A percentile compares a stretch with the other conserved stretches of the same genome.
Evolutionary conservation across 2,797 vertebrate genomes (phyloP).

Genomic region (Mus minutoides): DNA sequence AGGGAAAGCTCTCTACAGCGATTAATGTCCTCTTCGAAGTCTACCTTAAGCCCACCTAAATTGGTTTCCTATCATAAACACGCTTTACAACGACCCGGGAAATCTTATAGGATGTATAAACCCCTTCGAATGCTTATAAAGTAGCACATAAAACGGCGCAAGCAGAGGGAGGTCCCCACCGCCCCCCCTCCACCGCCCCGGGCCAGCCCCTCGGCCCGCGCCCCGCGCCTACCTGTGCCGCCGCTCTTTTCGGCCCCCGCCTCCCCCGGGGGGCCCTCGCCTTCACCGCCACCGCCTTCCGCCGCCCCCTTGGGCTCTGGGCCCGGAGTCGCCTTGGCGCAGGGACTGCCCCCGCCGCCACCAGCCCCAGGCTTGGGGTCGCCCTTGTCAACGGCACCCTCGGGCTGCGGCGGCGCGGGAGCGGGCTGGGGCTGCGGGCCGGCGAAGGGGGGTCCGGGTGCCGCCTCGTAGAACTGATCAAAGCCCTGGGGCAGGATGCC

Average conservation of each 20-base stretch:
- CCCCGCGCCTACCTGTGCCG: conserved; percentile 92
- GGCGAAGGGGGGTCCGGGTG: conserved; percentile 86
- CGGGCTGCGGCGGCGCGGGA: conserved; percentile 77
- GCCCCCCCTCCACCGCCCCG: conserved; percentile 82
- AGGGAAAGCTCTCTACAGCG: conserved; percentile 80
- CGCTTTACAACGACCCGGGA: conserved; percentile 95
- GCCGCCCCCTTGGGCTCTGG: conserved; percentile 90
- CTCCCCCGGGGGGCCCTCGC: conserved; percentile 93
- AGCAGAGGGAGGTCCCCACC: conserved; percentile 89
- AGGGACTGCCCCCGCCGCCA: conserved; percentile 83
- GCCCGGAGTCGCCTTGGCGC: conserved; percentile 88
- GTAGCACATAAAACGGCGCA: conserved; percentile 93
- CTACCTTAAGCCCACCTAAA: conserved; percentile 91
- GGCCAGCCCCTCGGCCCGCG: conserved; percentile 79
- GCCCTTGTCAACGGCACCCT: conserved; percentile 90
- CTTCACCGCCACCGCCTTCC: conserved; percentile 87
- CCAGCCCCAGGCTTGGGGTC: conserved; percentile 87
- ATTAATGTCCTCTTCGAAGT: conserved; percentile 86
- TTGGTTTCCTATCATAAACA: conserved; percentile 97
- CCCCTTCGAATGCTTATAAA: conserved; percentile 99
- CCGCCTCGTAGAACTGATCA: conserved; percentile 97
- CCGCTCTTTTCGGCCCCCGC: conserved; percentile 93
- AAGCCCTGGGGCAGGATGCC: conserved; percentile 98
- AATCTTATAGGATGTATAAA: conserved; percentile 99
- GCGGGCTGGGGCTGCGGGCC: conserved; percentile 79